Conservation (phyloP, 1,140 invertebrate species). For the Homalodisca vitripennis region DNA sequence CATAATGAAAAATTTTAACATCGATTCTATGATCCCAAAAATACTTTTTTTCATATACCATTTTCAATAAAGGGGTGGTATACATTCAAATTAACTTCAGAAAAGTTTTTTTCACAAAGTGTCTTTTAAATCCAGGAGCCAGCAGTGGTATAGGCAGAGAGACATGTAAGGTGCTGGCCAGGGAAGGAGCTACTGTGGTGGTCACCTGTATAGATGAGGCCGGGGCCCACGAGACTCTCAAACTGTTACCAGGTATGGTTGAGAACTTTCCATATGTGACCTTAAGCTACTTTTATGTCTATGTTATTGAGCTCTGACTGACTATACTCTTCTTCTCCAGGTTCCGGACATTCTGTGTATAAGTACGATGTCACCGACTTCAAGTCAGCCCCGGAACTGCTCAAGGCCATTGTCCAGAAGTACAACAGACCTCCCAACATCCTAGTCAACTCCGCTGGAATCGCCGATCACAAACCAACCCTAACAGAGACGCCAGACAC, state of each 20-base stretch:
- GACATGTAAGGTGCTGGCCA: conserved; percentile 6
- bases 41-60: no score
- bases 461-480: neutral
- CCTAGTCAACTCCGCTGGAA: conserved; percentile 23
- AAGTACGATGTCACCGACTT: neutral
- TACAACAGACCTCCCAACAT: conserved; percentile 8
- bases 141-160: conserved; percentile 15
- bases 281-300: no score
- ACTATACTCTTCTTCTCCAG: no score
- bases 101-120: no score
- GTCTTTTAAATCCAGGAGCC: neutral
- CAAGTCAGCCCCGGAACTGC: neutral
- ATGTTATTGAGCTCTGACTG: no score
- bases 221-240: neutral
- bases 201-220: neutral
- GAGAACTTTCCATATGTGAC: no score
- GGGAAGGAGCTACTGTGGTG: conserved; percentile 9
- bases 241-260: no score
- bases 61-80: no score
- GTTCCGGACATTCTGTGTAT: neutral
- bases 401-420: neutral
- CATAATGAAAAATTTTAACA: no score
- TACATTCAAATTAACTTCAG: no score
- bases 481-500: neutral
- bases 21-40: no score